Conservation (phyloP, 1,140 invertebrate species). For the Gryllus bimaculatus region DNA sequence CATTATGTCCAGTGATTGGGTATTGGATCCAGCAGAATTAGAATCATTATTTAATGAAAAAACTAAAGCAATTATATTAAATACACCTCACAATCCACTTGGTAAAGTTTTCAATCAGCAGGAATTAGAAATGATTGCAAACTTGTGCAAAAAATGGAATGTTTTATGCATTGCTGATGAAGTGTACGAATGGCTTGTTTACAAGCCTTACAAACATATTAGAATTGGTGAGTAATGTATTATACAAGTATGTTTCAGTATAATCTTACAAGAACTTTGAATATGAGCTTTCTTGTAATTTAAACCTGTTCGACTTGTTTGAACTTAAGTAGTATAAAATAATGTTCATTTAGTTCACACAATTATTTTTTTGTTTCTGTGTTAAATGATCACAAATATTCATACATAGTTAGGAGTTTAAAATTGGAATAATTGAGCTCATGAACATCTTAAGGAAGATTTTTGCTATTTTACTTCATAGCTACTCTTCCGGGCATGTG, state of each 20-base stretch:
- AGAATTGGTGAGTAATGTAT: slow-evolving; percentile 60
- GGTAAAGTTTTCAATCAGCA: slow-evolving; percentile 76
- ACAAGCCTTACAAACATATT: slow-evolving; percentile 75
- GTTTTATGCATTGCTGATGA: slow-evolving; percentile 89
- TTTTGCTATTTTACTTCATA: slow-evolving; percentile 32
- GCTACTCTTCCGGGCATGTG: slow-evolving; percentile 95
- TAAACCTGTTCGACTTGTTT: too few relatives aligned
- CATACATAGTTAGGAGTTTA: too few relatives aligned
- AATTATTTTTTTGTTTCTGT: too few relatives aligned
- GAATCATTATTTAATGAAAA: slow-evolving; percentile 73
- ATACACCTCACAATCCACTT: slow-evolving; percentile 93
- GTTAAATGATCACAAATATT: too few relatives aligned
- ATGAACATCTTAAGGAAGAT: too few relatives aligned
- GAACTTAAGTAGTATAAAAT: too few relatives aligned
- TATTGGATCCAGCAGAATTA: slow-evolving; percentile 75
- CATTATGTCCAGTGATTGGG: slow-evolving; percentile 75
- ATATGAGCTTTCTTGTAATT: too few relatives aligned
- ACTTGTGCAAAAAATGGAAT: slow-evolving; percentile 86
- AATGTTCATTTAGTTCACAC: too few relatives aligned
- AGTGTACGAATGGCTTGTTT: slow-evolving; percentile 97
- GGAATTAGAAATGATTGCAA: slow-evolving; percentile 70
- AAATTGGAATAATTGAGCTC: too few relatives aligned
- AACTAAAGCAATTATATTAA: slow-evolving; percentile 92
- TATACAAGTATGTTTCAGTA: neutral
- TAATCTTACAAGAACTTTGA: too few relatives aligned